Conservation (phyloP, 2,888 invertebrate genomes). For the Oscheius myriophilus region DNA sequence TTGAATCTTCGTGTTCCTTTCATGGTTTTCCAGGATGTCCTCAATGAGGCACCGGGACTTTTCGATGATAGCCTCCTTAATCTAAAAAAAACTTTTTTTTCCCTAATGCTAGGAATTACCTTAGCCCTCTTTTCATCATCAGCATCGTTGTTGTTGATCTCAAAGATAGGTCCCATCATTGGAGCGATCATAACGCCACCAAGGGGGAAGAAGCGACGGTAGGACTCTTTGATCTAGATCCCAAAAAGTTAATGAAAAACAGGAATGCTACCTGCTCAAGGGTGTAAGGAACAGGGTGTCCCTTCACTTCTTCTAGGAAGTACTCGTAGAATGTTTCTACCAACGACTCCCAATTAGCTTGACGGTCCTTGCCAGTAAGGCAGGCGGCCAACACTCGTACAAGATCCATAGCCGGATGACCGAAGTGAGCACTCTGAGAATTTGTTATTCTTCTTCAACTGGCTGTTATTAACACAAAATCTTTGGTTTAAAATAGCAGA, state of each 20-base stretch:
- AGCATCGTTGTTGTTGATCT: conserved; percentile 20
- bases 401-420: conserved; percentile 43
- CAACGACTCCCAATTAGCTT: conserved; percentile 38
- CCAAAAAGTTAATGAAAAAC: neutral
- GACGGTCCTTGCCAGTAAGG: conserved; percentile 40
- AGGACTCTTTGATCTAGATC: conserved; percentile 7
- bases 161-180: conserved; percentile 24
- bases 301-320: conserved; percentile 34
- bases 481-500: too few species aligned
- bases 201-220: conserved; percentile 4
- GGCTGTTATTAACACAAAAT: too few species aligned
- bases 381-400: conserved; percentile 36
- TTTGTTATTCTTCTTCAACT: too few species aligned
- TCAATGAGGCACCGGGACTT: conserved; percentile 18
- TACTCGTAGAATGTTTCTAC: conserved; percentile 40
- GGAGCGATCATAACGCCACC: conserved; percentile 13
- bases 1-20: neutral
- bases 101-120: too few species aligned
- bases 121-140: conserved; percentile 8
- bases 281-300: conserved; percentile 36
- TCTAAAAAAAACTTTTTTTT: too few species aligned
- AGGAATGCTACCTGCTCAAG: conserved; percentile 35
- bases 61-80: conserved; percentile 5
- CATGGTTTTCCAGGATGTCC: conserved; percentile 5
- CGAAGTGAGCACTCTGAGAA: conserved; percentile 39